Evolutionary conservation across 2,888 invertebrate genomes (phyloP).

Genomic region (Synanthedon myopaeformis): DNA sequence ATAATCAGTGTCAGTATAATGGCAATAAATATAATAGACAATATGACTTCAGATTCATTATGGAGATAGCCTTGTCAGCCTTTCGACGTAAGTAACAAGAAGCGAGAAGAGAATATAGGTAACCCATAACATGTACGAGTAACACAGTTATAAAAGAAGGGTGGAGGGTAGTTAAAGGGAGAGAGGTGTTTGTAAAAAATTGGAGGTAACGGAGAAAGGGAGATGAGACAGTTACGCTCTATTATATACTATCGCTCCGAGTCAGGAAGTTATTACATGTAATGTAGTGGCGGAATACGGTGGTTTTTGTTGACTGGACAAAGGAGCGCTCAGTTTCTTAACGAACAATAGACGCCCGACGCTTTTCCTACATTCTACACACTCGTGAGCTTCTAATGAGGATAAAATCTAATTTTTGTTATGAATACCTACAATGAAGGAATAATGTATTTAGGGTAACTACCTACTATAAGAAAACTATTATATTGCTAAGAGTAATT

Average conservation of each 20-base stretch:
- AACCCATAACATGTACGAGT: neutral
- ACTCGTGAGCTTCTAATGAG: neutral
- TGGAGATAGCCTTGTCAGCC: neutral
- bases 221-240: conserved; percentile 21
- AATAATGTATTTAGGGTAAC: too few species aligned
- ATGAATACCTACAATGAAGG: neutral
- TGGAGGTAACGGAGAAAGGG: neutral
- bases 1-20: too few species aligned
- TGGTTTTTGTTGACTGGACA: conserved; percentile 40
- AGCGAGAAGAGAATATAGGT: too few species aligned
- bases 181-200: neutral
- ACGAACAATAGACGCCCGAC: conserved; percentile 6
- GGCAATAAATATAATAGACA: too few species aligned
- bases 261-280: conserved; percentile 48
- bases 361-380: neutral
- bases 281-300: conserved; percentile 34
- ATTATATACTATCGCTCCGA: conserved; percentile 40
- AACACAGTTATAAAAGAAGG: neutral
- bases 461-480: too few species aligned
- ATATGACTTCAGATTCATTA: neutral
- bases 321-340: conserved; percentile 35
- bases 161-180: neutral
- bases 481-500: too few species aligned
- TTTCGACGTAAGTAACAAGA: neutral
- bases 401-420: neutral